A percentile compares a stretch with the other conserved stretches of the same genome.
Conservation (phyloP, 1,140 invertebrate genomes). For the Eueides isabella region DNA sequence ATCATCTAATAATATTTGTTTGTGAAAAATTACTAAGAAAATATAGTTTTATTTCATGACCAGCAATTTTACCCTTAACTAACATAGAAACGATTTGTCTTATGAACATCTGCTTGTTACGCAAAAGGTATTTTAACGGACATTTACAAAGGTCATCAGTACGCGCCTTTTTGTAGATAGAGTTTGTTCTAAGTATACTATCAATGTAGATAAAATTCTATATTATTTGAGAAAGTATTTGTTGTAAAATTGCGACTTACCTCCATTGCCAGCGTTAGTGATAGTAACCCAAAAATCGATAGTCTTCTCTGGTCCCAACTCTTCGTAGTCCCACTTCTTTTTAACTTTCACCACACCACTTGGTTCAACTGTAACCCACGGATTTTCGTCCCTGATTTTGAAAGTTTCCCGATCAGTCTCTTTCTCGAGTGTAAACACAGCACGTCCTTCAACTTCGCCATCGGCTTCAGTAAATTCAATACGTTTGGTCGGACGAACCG, state of each 20-base stretch:
- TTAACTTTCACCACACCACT: slow-evolving; percentile 96
- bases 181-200: not conserved
- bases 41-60: not conserved
- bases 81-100: not conserved
- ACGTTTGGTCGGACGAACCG: slow-evolving; percentile 94
- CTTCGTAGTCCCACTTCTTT: slow-evolving; percentile 98
- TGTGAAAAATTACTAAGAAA: not conserved
- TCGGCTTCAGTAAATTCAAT: slow-evolving; percentile 96
- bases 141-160: not conserved
- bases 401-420: slow-evolving; percentile 96
- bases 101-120: slow-evolving; percentile 1
- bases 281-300: slow-evolving; percentile 98
- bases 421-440: slow-evolving; percentile 95
- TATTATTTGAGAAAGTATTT: not conserved
- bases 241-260: slow-evolving; percentile 81
- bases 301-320: slow-evolving; percentile 96
- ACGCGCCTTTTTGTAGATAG: not conserved
- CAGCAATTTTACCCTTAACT: slow-evolving; percentile 9
- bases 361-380: slow-evolving; percentile 95
- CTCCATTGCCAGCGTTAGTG: slow-evolving; percentile 92
- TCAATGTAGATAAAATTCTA: not conserved
- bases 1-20: not conserved
- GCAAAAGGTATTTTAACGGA: slow-evolving; percentile 3
- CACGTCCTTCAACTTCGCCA: slow-evolving; percentile 92
- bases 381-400: slow-evolving; percentile 95